These are phyloP conservation scores for Drosophila pseudotalamancana DNA, from an alignment of 2,888 invertebrate genomes.

Conservation along the genomic window DNA sequence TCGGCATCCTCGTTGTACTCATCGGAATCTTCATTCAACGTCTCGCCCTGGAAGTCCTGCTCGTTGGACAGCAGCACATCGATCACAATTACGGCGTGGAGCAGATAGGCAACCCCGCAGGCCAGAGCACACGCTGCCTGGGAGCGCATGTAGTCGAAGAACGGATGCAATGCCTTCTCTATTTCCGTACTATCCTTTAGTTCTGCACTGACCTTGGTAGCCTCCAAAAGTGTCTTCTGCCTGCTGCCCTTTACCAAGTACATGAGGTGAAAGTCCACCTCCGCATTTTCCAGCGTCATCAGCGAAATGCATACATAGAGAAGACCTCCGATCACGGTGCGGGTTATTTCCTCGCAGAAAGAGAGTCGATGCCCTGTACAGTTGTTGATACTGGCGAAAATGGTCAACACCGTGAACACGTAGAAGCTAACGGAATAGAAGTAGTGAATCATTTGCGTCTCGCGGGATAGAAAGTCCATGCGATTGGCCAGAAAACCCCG, in stretches of 20 bases:
- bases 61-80: conserved; percentile 53
- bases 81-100: conserved; percentile 44
- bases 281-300: conserved; percentile 39
- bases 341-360: conserved; percentile 32
- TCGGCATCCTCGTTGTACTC: neutral
- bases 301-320: conserved; percentile 35
- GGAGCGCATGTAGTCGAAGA: conserved; percentile 22
- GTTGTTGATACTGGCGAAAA: conserved; percentile 51
- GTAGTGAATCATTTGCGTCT: neutral
- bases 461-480: neutral
- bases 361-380: conserved; percentile 32
- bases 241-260: neutral
- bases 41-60: neutral
- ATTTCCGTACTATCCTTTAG: too few relatives aligned
- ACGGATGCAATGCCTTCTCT: conserved; percentile 45
- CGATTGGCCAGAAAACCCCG: conserved; percentile 22
- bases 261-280: conserved; percentile 30
- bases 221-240: too few relatives aligned
- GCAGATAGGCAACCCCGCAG: conserved; percentile 30
- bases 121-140: conserved; percentile 36
- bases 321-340: conserved; percentile 17
- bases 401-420: conserved; percentile 19
- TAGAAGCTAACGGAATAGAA: conserved; percentile 24
- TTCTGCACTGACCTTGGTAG: too few relatives aligned
- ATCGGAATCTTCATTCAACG: neutral